Base-by-base conservation (phyloP, 2,888 invertebrate genomes). In the Yponomeuta cagnagella region DNA sequence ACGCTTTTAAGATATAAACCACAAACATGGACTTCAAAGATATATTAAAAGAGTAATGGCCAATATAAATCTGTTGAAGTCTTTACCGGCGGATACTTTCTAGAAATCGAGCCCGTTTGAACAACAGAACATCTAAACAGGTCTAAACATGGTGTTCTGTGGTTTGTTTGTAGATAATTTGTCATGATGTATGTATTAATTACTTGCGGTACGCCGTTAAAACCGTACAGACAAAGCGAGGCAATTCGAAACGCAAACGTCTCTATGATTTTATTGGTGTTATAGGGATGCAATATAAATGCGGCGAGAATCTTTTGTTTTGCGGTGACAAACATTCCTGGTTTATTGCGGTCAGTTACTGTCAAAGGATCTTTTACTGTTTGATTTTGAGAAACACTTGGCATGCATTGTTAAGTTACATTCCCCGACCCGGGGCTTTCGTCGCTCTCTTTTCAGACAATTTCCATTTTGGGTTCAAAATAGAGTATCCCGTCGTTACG, bases 141-240 rank as follows among this genome's bases (percentile, higher is more conserved):
- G 72, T 73, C 73, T 75, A 80, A 80, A 80, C 76, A 78, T 76
- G 73, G 30, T 73, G 75, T 73, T 78, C 78, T 78, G 82, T 86
- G 30, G 48, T 65, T 48, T 63, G 43, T 63, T 63, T 23, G 48
- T 48, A 23, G 33, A 43, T 3, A 23, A 58, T 58, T 58, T 58
- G 52, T 58, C 15, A 12, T 58, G 52, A 12, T 2, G 15, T 15
- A 58, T 58, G 69, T 58, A 58, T 58, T 72, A 71, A 73, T 73
- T 73, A 83, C 82, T 84, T 87, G 85, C 78, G 85, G 88, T 82
- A 58, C 10, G 85, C 82, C 85, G 88, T 88, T 88, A 87, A 77
- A 83, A 80, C 78, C 84, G 82, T 82, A 84, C 74, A 74, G 74
- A 80, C 80, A 77, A 78, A 80, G 77, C 77, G 76, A 71, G 71